Percentiles rank a stretch among this genome's conserved stretches.
These are phyloP conservation scores for Avahi laniger DNA, from an alignment of 2,797 vertebrate species.

Conservation along the genomic window DNA sequence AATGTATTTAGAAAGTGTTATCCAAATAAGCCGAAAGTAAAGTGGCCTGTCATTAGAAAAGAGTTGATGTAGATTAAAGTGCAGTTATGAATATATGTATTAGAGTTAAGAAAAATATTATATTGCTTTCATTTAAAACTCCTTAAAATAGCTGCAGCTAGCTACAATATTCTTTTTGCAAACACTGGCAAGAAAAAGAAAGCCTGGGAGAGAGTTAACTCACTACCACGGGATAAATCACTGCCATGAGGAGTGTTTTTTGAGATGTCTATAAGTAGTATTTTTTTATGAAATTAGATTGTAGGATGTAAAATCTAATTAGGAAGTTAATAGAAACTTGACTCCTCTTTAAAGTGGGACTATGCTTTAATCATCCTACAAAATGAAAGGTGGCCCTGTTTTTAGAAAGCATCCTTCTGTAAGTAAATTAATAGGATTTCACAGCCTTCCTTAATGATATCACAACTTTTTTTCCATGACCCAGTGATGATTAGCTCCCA, in stretches of 20 bases:
- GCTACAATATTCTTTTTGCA: not conserved
- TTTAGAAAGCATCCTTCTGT: not conserved
- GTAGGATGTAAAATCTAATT: slow-evolving; percentile 52
- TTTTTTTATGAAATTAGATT: slow-evolving; percentile 61
- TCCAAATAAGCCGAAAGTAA: slow-evolving; percentile 70
- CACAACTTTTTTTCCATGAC: not conserved
- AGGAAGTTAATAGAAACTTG: slow-evolving; percentile 57
- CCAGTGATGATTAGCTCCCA: not conserved
- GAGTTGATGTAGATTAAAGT: slow-evolving; percentile 49
- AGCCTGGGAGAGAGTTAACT: not conserved
- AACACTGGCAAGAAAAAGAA: not conserved
- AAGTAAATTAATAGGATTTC: slow-evolving; percentile 42
- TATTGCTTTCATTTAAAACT: slow-evolving; percentile 43
- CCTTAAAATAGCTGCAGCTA: not conserved
- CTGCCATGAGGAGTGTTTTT: not conserved
- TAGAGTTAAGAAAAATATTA: slow-evolving; percentile 47
- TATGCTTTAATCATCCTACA: slow-evolving; percentile 21
- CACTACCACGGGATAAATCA: not conserved
- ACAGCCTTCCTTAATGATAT: not conserved
- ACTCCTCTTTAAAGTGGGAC: not conserved
- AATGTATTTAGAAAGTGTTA: slow-evolving; percentile 61
- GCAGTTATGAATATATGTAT: slow-evolving; percentile 34
- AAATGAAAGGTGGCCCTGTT: slow-evolving; percentile 3
- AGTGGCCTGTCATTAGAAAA: slow-evolving; percentile 51
- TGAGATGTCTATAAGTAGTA: not conserved